Evolutionary conservation across 2,113 vertebrate species (phyloP).

Genomic region (Galeopterus variegatus): DNA sequence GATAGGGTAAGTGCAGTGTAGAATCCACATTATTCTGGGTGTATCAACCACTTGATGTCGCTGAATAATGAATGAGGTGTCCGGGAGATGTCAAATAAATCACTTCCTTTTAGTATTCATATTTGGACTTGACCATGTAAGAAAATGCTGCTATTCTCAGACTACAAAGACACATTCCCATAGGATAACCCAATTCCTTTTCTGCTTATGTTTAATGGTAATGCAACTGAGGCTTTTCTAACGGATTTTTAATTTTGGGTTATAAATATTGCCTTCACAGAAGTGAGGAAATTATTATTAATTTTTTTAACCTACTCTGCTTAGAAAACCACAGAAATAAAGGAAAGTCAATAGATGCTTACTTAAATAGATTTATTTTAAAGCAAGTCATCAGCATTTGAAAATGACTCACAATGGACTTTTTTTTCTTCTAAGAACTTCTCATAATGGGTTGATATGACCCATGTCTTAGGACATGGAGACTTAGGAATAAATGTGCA

Average conservation of each 20-base stretch:
- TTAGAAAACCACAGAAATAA: not conserved
- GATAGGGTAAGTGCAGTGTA: not conserved
- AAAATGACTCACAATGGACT: not conserved
- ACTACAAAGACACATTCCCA: not conserved
- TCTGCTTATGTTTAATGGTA: not conserved
- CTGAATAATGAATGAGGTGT: constrained; percentile 1
- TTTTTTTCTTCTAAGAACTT: constrained; percentile 1
- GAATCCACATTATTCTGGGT: not conserved
- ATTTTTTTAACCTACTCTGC: not conserved
- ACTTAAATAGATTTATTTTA: constrained; percentile 7
- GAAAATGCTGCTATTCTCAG: not conserved
- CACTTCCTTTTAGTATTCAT: not conserved
- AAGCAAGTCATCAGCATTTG: not conserved
- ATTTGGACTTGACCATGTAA: constrained; percentile 16
- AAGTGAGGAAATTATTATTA: not conserved
- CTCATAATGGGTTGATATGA: not conserved
- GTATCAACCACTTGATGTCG: not conserved
- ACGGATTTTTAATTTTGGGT: not conserved
- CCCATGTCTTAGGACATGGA: not conserved
- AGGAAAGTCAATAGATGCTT: not conserved
- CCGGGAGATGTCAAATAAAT: not conserved
- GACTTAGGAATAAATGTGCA: not conserved
- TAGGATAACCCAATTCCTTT: not conserved
- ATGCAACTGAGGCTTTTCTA: not conserved
- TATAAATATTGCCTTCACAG: not conserved